Base-by-base conservation (phyloP, 2,797 vertebrate species). In the Acridotheres tristis region DNA sequence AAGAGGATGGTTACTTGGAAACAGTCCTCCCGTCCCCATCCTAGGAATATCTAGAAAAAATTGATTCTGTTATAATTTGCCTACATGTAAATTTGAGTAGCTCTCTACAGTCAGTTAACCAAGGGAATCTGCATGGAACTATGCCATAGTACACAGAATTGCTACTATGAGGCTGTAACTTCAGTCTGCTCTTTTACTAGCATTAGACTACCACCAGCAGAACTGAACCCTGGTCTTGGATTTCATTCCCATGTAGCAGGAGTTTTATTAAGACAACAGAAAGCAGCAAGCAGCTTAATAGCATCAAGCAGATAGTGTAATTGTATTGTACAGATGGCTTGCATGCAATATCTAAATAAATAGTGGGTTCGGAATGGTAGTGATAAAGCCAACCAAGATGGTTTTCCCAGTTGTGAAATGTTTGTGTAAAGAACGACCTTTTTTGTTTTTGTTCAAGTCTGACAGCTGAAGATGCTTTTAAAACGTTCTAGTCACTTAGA, bases 381-480 rank as follows among this genome's bases (percentile, higher is more conserved):
- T 96, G 96, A 96, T 97, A 96, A 95, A 97, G 97, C 96, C 88
- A 97, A 84, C 88, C 96, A 96, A 96, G 55, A 97, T 94, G 88
- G 92, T 94, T 97, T 97, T 97, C 90, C 95, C 85, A 93, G 93
- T 97, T 97, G 97, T 97, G 97, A 97, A 97, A 97, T 98, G 95
- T 98, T 98, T 98, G 96, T 97, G 95, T 97, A 97, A 97, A 97
- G 95, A 96, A 98, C 97, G 96, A 96, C 95, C 95, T 97, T 98
- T 92, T 94, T 97, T 97, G 95, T 94, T 97, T 97, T 95, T 96
- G 95, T 97, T 97, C 96, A 65, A 96, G 85, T 96, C 96, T 97
- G 97, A 98, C 97, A 98, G 97, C 95, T 97, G 96, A 98, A 97
- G 96, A 98, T 97, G 97, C 97, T 98, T 98, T 98, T 98, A 98